phyloP scores from a whole-genome alignment of 2,888 invertebrate species.

The Acrobasis repandana region DNA sequence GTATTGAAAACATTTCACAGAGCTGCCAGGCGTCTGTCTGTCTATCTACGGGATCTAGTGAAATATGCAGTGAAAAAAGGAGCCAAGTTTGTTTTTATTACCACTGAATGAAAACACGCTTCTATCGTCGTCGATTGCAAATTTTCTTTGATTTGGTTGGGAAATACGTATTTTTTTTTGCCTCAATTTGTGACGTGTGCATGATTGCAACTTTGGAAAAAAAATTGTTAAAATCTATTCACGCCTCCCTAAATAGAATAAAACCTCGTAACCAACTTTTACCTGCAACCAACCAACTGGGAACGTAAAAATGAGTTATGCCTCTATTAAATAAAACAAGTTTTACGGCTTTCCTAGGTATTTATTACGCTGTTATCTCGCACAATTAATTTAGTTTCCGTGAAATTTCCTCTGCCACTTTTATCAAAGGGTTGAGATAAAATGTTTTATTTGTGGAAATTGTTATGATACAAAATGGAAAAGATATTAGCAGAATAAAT shows the following conservation, averaged over 20 bases:
- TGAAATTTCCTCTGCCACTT: neutral
- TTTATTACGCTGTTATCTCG: neutral
- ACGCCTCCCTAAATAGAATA: too few relatives aligned
- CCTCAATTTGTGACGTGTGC: too few relatives aligned
- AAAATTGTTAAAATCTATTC: too few relatives aligned
- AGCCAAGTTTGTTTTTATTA: neutral
- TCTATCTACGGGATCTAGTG: neutral
- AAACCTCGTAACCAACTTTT: neutral
- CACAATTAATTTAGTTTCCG: neutral
- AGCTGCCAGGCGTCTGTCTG: neutral
- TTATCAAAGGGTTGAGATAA: neutral
- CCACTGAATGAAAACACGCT: too few relatives aligned
- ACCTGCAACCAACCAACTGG: neutral
- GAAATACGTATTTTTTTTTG: too few relatives aligned
- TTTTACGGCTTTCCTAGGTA: neutral
- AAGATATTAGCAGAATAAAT: too few relatives aligned
- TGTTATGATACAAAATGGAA: neutral
- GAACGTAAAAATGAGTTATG: slow-evolving; percentile 1
- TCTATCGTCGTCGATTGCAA: too few relatives aligned
- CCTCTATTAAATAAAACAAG: slow-evolving; percentile 2
- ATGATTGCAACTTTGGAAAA: too few relatives aligned
- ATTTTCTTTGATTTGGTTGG: too few relatives aligned
- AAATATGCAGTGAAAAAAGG: neutral
- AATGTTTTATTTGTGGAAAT: neutral
- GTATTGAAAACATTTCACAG: neutral